phyloP scores from a whole-genome alignment of 2,797 vertebrate genomes.

The Ctenochaetus hawaiiensis region DNA sequence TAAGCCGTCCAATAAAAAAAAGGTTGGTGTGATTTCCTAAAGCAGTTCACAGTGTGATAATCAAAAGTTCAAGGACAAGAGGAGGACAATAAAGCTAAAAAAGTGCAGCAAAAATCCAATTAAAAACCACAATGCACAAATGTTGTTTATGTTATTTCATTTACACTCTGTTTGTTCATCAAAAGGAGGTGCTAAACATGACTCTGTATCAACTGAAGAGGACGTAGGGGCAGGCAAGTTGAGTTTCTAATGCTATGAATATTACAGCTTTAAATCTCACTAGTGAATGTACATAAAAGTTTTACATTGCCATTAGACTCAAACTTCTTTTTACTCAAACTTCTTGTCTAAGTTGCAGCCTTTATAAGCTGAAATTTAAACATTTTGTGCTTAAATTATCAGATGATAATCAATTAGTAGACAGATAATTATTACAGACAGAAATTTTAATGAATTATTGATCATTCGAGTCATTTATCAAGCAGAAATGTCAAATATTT shows the following conservation, averaged over 20 bases:
- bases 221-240: too few relatives aligned
- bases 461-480: not conserved
- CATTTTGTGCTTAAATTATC: not conserved
- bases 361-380: not conserved
- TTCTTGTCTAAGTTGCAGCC: too few relatives aligned
- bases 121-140: not conserved
- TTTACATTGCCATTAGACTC: not conserved
- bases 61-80: too few relatives aligned
- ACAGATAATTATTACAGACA: not conserved
- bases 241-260: not conserved
- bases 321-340: too few relatives aligned
- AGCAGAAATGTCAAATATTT: not conserved
- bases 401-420: not conserved
- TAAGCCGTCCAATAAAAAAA: not conserved
- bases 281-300: not conserved
- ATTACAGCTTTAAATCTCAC: not conserved
- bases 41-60: too few relatives aligned
- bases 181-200: not conserved
- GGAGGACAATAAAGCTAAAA: too few relatives aligned
- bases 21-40: too few relatives aligned
- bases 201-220: not conserved
- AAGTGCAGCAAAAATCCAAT: too few relatives aligned
- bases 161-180: not conserved
- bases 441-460: not conserved
- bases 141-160: not conserved